A percentile compares a stretch with the other conserved stretches of the same genome.
These are phyloP conservation scores for Ormyrus rosae DNA, from an alignment of 2,888 invertebrate species.

Conservation along the genomic window DNA sequence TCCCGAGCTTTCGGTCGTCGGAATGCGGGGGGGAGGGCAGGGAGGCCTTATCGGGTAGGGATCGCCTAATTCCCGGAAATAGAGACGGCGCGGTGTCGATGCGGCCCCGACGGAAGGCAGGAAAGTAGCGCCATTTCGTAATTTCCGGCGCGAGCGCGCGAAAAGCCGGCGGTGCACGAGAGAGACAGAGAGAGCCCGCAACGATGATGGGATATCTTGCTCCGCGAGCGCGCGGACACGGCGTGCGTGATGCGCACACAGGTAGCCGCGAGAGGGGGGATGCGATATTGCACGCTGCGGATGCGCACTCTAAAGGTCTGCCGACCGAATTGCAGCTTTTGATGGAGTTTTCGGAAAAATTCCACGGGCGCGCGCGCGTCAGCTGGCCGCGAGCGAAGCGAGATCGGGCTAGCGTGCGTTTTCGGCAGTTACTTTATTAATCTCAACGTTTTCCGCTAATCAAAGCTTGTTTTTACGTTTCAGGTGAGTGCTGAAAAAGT, in stretches of 20 bases:
- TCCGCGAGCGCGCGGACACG: background rate
- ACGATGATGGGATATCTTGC: conserved; percentile 6
- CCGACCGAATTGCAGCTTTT: background rate
- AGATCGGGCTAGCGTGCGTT: too few species aligned
- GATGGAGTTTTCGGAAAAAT: too few species aligned
- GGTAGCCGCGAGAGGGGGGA: too few species aligned
- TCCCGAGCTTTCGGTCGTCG: background rate
- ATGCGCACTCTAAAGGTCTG: background rate
- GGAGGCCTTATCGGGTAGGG: conserved; percentile 34
- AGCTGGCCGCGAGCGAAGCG: too few species aligned
- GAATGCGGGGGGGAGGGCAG: background rate
- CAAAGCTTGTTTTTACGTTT: too few species aligned
- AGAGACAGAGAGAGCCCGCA: background rate
- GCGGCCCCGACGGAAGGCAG: conserved; percentile 62
- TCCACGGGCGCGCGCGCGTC: too few species aligned
- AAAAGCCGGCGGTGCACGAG: conserved; percentile 54
- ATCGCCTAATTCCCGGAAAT: conserved; percentile 56
- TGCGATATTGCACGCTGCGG: background rate
- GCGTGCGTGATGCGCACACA: background rate
- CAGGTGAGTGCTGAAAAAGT: too few species aligned
- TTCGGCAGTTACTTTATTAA: too few species aligned
- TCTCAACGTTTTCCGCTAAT: too few species aligned
- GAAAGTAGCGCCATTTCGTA: conserved; percentile 70
- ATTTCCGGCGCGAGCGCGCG: conserved; percentile 66
- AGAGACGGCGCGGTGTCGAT: conserved; percentile 31